Conservation (phyloP, 1,140 invertebrate species). For the Orchestia grillus region DNA sequence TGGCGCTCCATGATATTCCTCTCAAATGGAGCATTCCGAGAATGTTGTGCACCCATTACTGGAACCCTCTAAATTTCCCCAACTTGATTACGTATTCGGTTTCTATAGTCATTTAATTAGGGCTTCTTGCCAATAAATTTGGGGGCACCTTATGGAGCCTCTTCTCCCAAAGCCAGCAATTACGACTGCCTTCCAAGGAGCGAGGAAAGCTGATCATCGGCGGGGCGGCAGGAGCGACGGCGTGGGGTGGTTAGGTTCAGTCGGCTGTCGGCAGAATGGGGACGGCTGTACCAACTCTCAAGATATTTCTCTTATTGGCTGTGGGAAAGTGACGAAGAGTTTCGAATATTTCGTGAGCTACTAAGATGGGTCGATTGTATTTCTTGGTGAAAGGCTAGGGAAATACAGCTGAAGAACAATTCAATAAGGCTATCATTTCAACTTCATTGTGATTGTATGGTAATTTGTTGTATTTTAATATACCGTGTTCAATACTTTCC, state of each 20-base stretch:
- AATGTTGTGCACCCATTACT: neutral
- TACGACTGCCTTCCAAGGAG: neutral
- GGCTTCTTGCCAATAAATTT: constrained; percentile 48
- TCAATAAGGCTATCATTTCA: neutral
- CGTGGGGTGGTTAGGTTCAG: neutral
- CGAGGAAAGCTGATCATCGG: neutral
- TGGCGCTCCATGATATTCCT: neutral
- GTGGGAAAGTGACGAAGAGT: neutral
- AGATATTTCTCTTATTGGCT: neutral
- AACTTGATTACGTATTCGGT: constrained; percentile 49
- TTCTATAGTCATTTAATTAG: constrained; percentile 49
- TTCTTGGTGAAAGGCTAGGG: neutral
- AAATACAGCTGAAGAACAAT: neutral
- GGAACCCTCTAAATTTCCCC: constrained; percentile 2
- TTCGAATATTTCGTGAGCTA: neutral
- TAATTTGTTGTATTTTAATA: neutral
- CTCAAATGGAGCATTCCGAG: constrained; percentile 23
- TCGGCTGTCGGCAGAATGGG: no score
- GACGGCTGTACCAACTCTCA: no score
- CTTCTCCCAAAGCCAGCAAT: neutral
- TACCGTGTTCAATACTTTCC: no score
- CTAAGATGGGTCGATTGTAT: neutral
- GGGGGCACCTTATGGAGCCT: constrained; percentile 32
- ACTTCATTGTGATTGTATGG: neutral
- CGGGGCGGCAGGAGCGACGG: neutral